A percentile compares a stretch with the other conserved stretches of the same genome.
Conservation (phyloP, 2,888 invertebrate species). For the Chirona hameri region DNA sequence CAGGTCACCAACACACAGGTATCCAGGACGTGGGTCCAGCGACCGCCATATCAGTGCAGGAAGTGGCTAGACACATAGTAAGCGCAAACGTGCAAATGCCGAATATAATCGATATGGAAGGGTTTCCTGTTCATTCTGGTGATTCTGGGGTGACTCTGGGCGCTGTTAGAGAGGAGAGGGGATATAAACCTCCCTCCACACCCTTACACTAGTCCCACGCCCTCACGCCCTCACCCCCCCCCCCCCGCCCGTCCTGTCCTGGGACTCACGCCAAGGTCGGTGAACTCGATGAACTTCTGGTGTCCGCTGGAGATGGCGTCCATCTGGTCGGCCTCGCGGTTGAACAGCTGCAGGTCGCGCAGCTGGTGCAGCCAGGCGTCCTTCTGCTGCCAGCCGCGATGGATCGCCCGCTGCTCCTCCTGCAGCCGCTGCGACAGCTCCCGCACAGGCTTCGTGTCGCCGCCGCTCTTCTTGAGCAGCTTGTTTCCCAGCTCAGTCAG, state of each 20-base stretch:
- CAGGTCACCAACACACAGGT: neutral
- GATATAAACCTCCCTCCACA: no score
- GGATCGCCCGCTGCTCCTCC: slow-evolving; percentile 61
- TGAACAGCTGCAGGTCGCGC: slow-evolving; percentile 83
- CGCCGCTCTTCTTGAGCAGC: slow-evolving; percentile 38
- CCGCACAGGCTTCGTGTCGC: slow-evolving; percentile 36
- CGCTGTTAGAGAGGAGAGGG: no score
- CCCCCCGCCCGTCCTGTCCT: neutral
- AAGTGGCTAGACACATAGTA: no score
- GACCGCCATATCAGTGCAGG: no score
- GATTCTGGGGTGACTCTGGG: no score
- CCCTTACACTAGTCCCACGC: no score
- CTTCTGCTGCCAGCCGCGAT: slow-evolving; percentile 75
- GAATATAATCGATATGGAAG: no score
- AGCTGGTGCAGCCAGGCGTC: slow-evolving; percentile 81
- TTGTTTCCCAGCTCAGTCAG: slow-evolving; percentile 38
- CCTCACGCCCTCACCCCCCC: no score
- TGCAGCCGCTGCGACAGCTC: slow-evolving; percentile 60
- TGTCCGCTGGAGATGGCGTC: slow-evolving; percentile 93
- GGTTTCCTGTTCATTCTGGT: no score
- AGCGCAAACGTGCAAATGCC: no score
- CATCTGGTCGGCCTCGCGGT: slow-evolving; percentile 93
- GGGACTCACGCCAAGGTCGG: slow-evolving; percentile 71
- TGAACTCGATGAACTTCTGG: slow-evolving; percentile 86
- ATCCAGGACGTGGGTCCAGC: no score